phyloP scores from a whole-genome alignment of 2,797 vertebrate species.

The Malurus splendens region DNA sequence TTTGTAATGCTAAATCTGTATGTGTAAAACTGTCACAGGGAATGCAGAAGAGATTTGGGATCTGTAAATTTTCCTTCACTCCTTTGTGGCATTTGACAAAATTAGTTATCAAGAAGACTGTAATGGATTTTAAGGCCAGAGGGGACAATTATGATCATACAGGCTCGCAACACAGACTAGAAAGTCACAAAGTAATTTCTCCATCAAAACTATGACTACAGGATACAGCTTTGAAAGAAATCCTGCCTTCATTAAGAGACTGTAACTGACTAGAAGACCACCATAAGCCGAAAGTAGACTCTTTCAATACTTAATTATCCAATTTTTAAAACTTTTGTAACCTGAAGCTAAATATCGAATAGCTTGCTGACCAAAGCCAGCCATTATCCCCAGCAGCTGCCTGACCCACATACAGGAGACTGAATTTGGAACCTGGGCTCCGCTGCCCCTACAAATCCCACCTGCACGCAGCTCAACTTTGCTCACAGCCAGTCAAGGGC shows the following conservation, averaged over 20 bases:
- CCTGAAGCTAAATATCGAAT: not conserved
- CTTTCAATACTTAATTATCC: not conserved
- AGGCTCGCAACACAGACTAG: rapidly evolving
- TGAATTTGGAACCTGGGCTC: not conserved
- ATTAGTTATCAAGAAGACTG: not conserved
- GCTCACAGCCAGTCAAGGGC: not conserved
- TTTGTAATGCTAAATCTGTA: not conserved
- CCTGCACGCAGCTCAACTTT: rapidly evolving
- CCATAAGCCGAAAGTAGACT: not conserved
- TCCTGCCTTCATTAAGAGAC: not conserved
- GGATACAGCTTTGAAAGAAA: not conserved
- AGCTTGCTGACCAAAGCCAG: not conserved
- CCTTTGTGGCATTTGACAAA: not conserved
- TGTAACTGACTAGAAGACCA: not conserved
- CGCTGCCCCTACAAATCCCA: rapidly evolving
- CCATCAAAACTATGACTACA: not conserved
- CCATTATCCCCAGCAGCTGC: not conserved
- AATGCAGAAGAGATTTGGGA: not conserved
- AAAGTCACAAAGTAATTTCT: not conserved
- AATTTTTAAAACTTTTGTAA: not conserved
- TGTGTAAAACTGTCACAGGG: not conserved
- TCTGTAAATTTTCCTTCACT: not conserved
- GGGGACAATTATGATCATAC: not conserved
- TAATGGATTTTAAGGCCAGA: not conserved
- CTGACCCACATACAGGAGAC: rapidly evolving